Percentiles rank a stretch among this genome's conserved stretches.
Conservation (phyloP, 1,140 invertebrate species). For the Micrasema longulum region DNA sequence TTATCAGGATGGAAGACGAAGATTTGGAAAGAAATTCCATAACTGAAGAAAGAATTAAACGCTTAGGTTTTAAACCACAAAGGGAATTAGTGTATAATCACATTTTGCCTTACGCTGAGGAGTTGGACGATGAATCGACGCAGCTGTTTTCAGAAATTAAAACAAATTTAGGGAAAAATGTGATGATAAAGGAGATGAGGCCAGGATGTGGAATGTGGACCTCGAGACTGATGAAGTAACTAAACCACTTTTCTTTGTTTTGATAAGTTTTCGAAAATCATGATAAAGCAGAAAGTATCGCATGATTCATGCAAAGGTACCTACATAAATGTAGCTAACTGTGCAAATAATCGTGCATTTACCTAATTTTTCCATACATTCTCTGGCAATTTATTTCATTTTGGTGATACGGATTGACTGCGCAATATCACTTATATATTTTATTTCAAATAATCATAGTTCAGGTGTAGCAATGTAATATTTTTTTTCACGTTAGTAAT, state of each 20-base stretch:
- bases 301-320: no score
- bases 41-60: slow-evolving; percentile 30
- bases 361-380: no score
- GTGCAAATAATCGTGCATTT: background rate
- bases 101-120: slow-evolving; percentile 74
- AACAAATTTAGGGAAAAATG: slow-evolving; percentile 74
- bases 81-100: slow-evolving; percentile 76
- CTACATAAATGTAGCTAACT: no score
- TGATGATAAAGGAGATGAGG: slow-evolving; percentile 76
- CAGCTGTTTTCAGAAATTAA: slow-evolving; percentile 74
- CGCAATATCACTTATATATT: no score
- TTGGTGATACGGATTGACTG: no score
- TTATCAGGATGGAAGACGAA: slow-evolving; percentile 39
- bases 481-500: no score
- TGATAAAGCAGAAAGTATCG: no score
- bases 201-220: slow-evolving; percentile 76
- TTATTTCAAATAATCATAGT: no score
- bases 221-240: slow-evolving; percentile 73
- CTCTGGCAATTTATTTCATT: no score
- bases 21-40: slow-evolving; percentile 33
- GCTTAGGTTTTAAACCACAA: slow-evolving; percentile 64
- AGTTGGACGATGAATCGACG: slow-evolving; percentile 75
- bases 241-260: slow-evolving; percentile 12
- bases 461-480: no score
- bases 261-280: background rate